A percentile compares a stretch with the other conserved stretches of the same genome.
Conservation (phyloP, 2,113 vertebrate species). For the Lepus americanus region DNA sequence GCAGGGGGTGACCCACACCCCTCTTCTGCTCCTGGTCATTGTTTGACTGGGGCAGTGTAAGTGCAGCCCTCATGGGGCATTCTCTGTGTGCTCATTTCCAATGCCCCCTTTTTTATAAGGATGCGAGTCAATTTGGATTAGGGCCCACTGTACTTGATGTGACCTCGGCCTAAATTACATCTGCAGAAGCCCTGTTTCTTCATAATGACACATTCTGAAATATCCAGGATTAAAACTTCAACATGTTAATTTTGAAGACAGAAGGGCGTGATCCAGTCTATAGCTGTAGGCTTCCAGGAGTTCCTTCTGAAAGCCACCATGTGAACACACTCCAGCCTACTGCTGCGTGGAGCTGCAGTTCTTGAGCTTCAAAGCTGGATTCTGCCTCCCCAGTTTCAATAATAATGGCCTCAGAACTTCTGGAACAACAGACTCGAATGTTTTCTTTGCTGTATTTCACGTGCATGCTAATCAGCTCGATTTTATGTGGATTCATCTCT, state of each 20-base stretch:
- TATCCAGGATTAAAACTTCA: neutral
- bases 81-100: neutral
- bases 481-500: neutral
- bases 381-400: neutral
- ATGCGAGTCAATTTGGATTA: neutral
- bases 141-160: accelerated
- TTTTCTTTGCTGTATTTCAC: neutral
- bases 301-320: neutral
- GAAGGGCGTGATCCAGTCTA: too few species aligned
- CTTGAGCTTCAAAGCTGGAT: neutral
- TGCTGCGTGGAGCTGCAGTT: neutral
- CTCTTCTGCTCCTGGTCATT: neutral
- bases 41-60: neutral
- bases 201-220: neutral
- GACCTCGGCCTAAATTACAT: neutral
- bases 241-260: too few species aligned
- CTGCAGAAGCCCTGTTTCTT: neutral
- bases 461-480: neutral
- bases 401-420: neutral
- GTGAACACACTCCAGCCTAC: neutral
- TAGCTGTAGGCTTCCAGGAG: neutral
- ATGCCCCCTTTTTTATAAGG: neutral
- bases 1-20: too few species aligned
- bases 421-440: neutral
- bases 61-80: neutral